These are phyloP conservation scores for Cantharis lateralis DNA, from an alignment of 2,888 invertebrate genomes.

Conservation along the genomic window DNA sequence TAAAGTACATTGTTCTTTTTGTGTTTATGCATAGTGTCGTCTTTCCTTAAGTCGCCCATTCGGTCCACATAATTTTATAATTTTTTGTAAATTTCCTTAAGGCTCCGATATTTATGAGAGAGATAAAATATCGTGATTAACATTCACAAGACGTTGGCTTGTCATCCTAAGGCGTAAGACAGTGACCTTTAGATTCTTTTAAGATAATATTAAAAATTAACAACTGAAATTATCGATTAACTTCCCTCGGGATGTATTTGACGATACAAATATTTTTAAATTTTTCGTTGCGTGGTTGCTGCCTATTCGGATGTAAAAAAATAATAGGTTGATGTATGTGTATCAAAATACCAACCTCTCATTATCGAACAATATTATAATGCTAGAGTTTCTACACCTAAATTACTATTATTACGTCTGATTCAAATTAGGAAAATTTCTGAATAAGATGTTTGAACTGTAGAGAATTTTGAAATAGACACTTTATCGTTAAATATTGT, in stretches of 20 bases:
- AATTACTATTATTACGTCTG: background rate
- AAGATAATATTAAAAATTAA: conserved; percentile 23
- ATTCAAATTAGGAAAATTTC: background rate
- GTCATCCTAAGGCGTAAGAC: conserved; percentile 33
- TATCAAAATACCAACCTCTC: background rate
- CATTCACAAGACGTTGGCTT: conserved; percentile 32
- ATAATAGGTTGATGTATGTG: background rate
- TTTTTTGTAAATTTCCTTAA: conserved; percentile 13
- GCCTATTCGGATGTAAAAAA: background rate
- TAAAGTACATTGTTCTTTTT: conserved; percentile 13
- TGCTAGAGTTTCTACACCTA: background rate
- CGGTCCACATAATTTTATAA: conserved; percentile 18
- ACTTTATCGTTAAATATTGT: background rate
- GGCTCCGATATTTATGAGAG: conserved; percentile 32
- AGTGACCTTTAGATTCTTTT: conserved; percentile 29
- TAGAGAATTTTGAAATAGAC: background rate
- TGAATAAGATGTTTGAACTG: background rate
- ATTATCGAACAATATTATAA: background rate
- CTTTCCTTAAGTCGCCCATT: background rate
- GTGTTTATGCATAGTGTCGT: background rate
- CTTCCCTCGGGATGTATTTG: conserved; percentile 15
- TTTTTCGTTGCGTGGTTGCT: conserved; percentile 3
- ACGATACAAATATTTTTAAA: conserved; percentile 16
- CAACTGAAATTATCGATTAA: conserved; percentile 27
- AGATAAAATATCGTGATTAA: conserved; percentile 31